A percentile compares a stretch with the other conserved stretches of the same genome.
Evolutionary conservation across 2,888 invertebrate species (phyloP).

Genomic region (Conomelus anceps): DNA sequence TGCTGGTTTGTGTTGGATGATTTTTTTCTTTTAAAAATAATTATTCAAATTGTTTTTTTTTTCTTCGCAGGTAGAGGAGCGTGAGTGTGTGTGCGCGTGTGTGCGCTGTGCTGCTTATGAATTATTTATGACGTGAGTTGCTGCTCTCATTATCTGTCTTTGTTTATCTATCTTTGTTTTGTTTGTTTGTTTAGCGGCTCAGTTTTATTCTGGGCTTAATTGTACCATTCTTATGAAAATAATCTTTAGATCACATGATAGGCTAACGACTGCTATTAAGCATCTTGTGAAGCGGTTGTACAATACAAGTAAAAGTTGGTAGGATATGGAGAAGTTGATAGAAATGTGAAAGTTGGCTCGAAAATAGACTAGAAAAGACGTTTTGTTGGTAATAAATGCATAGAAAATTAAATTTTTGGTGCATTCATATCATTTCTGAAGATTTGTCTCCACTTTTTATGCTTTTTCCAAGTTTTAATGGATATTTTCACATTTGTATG

Average conservation of each 20-base stretch:
- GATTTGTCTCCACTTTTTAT: too few relatives aligned
- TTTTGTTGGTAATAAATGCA: too few relatives aligned
- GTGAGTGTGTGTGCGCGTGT: not conserved
- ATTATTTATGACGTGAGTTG: not conserved
- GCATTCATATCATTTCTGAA: not conserved
- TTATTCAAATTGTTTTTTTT: not conserved
- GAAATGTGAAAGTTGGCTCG: not conserved
- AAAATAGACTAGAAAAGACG: too few relatives aligned
- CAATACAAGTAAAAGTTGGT: not conserved
- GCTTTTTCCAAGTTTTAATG: too few relatives aligned
- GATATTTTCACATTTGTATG: too few relatives aligned
- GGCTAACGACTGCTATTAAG: not conserved
- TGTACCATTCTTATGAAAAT: not conserved
- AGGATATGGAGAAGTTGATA: not conserved
- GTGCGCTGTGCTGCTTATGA: not conserved
- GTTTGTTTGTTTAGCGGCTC: not conserved
- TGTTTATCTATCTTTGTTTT: not conserved
- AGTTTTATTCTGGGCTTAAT: not conserved
- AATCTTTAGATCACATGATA: not conserved
- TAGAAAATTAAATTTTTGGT: not conserved
- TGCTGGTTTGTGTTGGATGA: too few relatives aligned
- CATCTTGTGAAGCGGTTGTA: not conserved
- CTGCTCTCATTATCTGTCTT: not conserved
- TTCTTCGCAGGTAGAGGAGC: not conserved
- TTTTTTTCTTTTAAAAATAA: not conserved